A percentile compares a stretch with the other conserved stretches of the same genome.
These are phyloP conservation scores for Trichogramma evanescens DNA, from an alignment of 2,888 invertebrate species.

Conservation along the genomic window DNA sequence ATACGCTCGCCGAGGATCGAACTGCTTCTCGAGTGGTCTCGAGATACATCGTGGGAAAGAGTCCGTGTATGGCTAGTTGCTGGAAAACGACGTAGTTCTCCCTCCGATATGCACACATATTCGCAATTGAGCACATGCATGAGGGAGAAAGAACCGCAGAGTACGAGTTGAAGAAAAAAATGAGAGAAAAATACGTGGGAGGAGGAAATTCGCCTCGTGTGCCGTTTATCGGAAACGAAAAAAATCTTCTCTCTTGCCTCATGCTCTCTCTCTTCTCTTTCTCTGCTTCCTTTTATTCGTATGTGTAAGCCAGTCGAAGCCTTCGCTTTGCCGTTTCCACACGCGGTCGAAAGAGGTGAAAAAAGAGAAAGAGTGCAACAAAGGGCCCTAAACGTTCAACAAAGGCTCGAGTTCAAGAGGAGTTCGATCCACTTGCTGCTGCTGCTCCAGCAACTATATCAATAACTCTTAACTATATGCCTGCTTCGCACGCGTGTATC, in stretches of 20 bases:
- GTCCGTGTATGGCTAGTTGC: constrained; percentile 3
- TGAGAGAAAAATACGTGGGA: constrained; percentile 23
- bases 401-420: too few relatives aligned
- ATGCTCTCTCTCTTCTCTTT: too few relatives aligned
- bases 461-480: too few relatives aligned
- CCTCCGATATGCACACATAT: not conserved
- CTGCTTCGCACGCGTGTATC: too few relatives aligned
- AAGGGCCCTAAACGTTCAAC: too few relatives aligned
- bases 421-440: too few relatives aligned
- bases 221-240: constrained; percentile 28
- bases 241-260: constrained; percentile 6
- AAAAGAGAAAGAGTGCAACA: too few relatives aligned
- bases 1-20: not conserved
- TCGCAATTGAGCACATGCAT: constrained; percentile 11
- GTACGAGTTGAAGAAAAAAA: not conserved
- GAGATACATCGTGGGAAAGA: constrained; percentile 21
- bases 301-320: too few relatives aligned
- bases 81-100: constrained; percentile 12
- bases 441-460: too few relatives aligned
- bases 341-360: too few relatives aligned
- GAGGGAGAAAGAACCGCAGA: constrained; percentile 19
- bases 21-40: not conserved
- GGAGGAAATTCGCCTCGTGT: constrained; percentile 28
- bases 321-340: too few relatives aligned
- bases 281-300: too few relatives aligned